Percentiles rank a stretch among this genome's conserved stretches.
Evolutionary conservation across 1,140 invertebrate species (phyloP).

Genomic region (Pogonomyrmex barbatus): DNA sequence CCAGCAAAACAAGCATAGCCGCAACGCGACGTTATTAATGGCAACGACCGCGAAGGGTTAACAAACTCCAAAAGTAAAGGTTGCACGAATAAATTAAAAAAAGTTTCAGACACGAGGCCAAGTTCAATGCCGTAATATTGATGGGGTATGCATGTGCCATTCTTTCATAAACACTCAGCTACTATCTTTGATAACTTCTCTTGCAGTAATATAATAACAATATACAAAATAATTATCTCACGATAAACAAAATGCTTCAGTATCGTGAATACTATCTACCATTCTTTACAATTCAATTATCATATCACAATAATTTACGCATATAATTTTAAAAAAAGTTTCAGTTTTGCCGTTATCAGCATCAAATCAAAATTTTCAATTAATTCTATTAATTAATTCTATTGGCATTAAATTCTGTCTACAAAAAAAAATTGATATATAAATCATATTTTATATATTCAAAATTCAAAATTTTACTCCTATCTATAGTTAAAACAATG

Average conservation of each 20-base stretch:
- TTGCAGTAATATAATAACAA: conserved; percentile 6
- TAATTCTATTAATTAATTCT: no score
- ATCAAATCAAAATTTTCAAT: background rate
- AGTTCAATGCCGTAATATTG: conserved; percentile 79
- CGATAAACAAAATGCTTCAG: conserved; percentile 32
- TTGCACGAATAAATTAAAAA: conserved; percentile 81
- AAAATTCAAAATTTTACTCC: background rate
- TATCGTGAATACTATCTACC: conserved; percentile 10
- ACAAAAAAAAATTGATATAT: background rate
- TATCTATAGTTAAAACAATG: background rate
- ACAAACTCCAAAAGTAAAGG: conserved; percentile 45
- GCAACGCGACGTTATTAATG: conserved; percentile 39
- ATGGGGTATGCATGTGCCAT: conserved; percentile 50
- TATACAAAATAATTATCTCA: conserved; percentile 34
- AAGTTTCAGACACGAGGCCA: conserved; percentile 79
- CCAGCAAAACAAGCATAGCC: conserved; percentile 45
- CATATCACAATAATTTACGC: background rate
- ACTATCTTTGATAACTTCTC: conserved; percentile 60
- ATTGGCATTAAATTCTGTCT: no score
- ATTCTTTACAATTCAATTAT: conserved; percentile 28
- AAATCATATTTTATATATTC: background rate
- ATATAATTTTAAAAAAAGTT: conserved; percentile 16
- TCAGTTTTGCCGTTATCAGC: background rate
- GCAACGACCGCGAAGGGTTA: conserved; percentile 57
- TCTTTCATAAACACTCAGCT: conserved; percentile 62